These are phyloP conservation scores for Chamaea fasciata DNA, from an alignment of 2,113 vertebrate species.

Conservation along the genomic window DNA sequence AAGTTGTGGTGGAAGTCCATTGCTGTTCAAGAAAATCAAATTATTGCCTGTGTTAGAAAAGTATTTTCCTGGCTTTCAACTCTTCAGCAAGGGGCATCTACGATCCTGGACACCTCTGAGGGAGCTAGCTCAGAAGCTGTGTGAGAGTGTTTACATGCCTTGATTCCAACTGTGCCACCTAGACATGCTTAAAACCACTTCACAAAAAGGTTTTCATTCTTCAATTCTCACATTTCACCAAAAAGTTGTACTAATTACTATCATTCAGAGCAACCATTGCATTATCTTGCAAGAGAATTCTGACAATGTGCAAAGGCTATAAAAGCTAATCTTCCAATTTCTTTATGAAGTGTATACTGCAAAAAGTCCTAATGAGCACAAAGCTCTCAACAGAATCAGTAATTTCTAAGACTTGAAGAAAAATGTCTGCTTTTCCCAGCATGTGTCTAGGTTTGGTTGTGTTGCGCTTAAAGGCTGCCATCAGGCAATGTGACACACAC, in stretches of 20 bases:
- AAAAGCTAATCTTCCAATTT: not conserved
- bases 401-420: not conserved
- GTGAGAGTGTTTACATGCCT: not conserved
- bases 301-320: not conserved
- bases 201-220: not conserved
- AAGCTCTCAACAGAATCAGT: not conserved
- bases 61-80: not conserved
- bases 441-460: not conserved
- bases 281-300: not conserved
- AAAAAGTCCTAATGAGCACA: not conserved
- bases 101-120: fast-evolving
- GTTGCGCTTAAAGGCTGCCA: not conserved
- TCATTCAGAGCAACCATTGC: not conserved
- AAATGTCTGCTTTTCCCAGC: not conserved
- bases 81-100: not conserved
- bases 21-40: not conserved
- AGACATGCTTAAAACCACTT: not conserved
- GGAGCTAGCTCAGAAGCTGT: not conserved
- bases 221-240: not conserved
- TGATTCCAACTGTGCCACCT: not conserved
- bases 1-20: not conserved
- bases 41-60: not conserved
- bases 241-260: not conserved
- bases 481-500: not conserved
- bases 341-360: not conserved